Base-by-base conservation (phyloP, 2,113 vertebrate genomes). In the Saccopteryx leptura region DNA sequence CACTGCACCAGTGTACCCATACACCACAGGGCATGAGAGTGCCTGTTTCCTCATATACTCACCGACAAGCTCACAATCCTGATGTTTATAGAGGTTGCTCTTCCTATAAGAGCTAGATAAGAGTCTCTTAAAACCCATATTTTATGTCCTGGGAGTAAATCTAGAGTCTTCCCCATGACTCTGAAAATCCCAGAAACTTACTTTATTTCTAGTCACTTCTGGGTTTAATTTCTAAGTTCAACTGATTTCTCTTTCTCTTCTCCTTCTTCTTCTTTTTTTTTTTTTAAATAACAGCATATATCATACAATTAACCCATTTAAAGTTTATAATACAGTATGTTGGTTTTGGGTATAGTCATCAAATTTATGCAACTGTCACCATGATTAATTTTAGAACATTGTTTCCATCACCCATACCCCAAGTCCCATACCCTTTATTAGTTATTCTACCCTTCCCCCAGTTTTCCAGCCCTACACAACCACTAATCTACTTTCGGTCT, bases 171-270 rank as follows among this genome's bases (percentile, higher is more conserved):
- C 11, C 7, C 33, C 19, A 66, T 71, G 63, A 82, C 90, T 96
- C 54, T 72, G 33, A 74, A 88, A 90, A 28, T 93, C 83, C 31
- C 1, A 88, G 33, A 8, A 96, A 65, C 18, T 89, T 94, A 75
- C 11, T 86, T 71, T 90, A 69, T 90, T 84, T 26, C 56, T 72
- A 52, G 69, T 26, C 33, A 72, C 33, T 72, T 84, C 78, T 74
- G 50, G 2, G 21, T 84, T 92, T 74, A 75, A 68, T 85, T 94
- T 92, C 58, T 85, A 15, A 88, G 4, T 72, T 91, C 39, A 63
- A 50, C 14, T 63, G 26, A 76, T 69, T 96, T 95, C 6, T 56
- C 50, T 75, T 58, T 86, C n/a, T 87, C 5, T 74, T 19, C 78
- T n/a, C n/a, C n/a, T 39, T 11, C 39, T 5, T 23, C 50, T 58